Evolutionary conservation across 1,140 invertebrate genomes (phyloP).

Genomic region (Drosophila pruinosa): DNA sequence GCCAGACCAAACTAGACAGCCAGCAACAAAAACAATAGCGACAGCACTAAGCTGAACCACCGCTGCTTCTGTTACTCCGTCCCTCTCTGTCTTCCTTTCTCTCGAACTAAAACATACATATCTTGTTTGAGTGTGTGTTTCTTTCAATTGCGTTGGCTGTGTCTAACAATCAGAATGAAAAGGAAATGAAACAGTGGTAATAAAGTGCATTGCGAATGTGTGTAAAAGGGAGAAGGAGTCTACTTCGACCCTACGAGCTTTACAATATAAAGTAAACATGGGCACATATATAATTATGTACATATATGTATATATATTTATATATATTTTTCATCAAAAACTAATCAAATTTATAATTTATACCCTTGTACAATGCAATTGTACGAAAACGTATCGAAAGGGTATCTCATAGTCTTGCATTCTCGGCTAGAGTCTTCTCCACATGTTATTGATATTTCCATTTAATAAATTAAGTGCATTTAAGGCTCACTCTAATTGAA

Average conservation of each 20-base stretch:
- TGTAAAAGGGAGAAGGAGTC: too few species aligned
- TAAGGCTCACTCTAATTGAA: neutral
- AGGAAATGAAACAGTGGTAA: conserved; percentile 31
- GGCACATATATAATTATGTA: too few species aligned
- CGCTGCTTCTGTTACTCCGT: conserved; percentile 7
- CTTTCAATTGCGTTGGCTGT: conserved; percentile 6
- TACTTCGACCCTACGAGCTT: too few species aligned
- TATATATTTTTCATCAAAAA: too few species aligned
- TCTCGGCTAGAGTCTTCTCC: neutral
- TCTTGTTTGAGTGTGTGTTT: neutral
- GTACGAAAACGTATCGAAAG: too few species aligned
- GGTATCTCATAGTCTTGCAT: too few species aligned
- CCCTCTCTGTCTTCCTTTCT: neutral
- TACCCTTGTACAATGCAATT: too few species aligned
- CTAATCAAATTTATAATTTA: too few species aligned
- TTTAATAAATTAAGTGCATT: neutral
- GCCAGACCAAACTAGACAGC: conserved; percentile 18
- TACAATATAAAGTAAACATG: too few species aligned
- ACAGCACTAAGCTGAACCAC: conserved; percentile 15
- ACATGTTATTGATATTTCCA: neutral
- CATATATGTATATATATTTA: too few species aligned
- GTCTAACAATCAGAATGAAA: conserved; percentile 26
- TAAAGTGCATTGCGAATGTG: conserved; percentile 11
- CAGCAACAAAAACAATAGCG: conserved; percentile 31
- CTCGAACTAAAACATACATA: too few species aligned